These are phyloP conservation scores for Caenorhabditis becei DNA, from an alignment of 2,888 invertebrate genomes.

Conservation along the genomic window DNA sequence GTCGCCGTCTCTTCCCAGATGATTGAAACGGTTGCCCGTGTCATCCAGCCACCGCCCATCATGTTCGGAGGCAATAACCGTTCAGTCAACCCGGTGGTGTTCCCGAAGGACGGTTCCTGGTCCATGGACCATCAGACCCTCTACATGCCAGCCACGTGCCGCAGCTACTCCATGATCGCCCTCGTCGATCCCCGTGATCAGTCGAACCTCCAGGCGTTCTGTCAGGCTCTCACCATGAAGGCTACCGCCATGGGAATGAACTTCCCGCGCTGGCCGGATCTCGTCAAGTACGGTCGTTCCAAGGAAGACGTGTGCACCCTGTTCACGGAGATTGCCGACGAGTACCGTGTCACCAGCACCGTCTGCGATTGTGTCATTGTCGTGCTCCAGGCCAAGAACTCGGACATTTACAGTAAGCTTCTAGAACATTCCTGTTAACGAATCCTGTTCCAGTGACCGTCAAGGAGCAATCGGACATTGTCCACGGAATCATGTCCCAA, in stretches of 20 bases:
- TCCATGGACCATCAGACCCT: conserved; percentile 76
- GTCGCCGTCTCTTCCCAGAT: conserved; percentile 73
- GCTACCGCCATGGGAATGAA: conserved; percentile 77
- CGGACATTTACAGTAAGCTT: conserved; percentile 77
- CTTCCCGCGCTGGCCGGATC: conserved; percentile 78
- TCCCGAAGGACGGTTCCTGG: conserved; percentile 78
- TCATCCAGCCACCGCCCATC: conserved; percentile 76
- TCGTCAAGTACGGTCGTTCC: conserved; percentile 73
- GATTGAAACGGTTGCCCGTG: conserved; percentile 77
- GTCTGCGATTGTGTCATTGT: conserved; percentile 77
- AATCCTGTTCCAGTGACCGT: conserved; percentile 70
- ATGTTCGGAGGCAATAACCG: conserved; percentile 74
- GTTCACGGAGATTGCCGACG: conserved; percentile 73
- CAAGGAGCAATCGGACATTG: conserved; percentile 76
- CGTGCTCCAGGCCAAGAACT: conserved; percentile 75
- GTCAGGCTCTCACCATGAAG: conserved; percentile 69
- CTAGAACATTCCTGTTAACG: too few species aligned
- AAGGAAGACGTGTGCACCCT: conserved; percentile 66
- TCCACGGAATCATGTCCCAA: conserved; percentile 82
- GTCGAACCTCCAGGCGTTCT: conserved; percentile 71
- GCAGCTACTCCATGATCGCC: conserved; percentile 76
- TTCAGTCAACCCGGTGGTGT: conserved; percentile 70
- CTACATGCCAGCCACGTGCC: conserved; percentile 74
- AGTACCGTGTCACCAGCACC: conserved; percentile 69
- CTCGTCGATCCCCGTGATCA: conserved; percentile 75